Base-by-base conservation (phyloP, 92 coral and sea anemone genomes). In the Anthopleura xanthogrammica region DNA sequence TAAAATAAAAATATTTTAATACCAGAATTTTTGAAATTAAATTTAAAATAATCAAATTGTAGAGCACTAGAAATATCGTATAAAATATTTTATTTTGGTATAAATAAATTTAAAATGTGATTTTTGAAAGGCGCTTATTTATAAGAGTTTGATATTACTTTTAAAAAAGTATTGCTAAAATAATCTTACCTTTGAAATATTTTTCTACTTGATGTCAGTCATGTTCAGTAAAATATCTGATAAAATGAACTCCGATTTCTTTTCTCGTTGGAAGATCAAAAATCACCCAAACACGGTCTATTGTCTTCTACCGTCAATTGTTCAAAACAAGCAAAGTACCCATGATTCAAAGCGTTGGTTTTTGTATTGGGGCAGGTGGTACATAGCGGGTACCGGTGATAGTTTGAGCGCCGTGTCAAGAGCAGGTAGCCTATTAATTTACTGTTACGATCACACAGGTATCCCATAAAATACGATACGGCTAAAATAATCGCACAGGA, bases 211-310 rank as follows among this genome's bases (percentile, higher is more conserved):
- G 74, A 68, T 29, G 41, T 68, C 5, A 68, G 42, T 36, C 74
- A 68, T 68, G 72, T 68, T 68, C 14, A 29, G 42, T 29, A 23
- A 29, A 68, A 24, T 68, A 68, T 29, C 16, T 11, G 74, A 68
- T 29, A 68, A 19, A 19, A 6, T 19, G 16, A 10, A 29, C 4
- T 36, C 74, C 74, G 5, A 68, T 16, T 64, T 41, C 75, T 6
- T 54, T 29, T 81, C 64, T 70, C 14, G 17, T 42, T 36, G 8
- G 65, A 68, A 81, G 84, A 81, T 81, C 84, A 81, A 81, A 81
- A 81, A 68, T 81, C 83, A 58, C 14, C 41, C 84, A 64, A 80
- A 64, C 70, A 54, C 70, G 1, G 1, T 43, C 84, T 81, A 68
- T 81, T 81, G 77, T 81, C 64, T 70, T 71, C n/a, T 81, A 13